Percentiles rank a stretch among this genome's conserved stretches.
Evolutionary conservation across 2,888 invertebrate genomes (phyloP).

Genomic region (Lithodes maja): DNA sequence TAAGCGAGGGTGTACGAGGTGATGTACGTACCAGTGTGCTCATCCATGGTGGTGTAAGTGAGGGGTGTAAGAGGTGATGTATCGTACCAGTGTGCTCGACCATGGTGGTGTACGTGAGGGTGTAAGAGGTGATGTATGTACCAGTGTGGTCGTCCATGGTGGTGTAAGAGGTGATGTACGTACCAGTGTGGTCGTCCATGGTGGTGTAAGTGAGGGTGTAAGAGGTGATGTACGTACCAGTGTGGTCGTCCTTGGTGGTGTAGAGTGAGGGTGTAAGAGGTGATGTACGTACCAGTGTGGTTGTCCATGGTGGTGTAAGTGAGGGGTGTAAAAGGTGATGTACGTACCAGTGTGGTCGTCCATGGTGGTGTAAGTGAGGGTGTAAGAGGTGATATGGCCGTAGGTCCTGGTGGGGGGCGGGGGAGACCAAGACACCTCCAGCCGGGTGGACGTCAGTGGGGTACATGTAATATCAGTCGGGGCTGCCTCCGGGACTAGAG

Average conservation of each 20-base stretch:
- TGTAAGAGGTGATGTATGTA: slow-evolving; percentile 62
- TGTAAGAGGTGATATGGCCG: slow-evolving; percentile 73
- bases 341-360: slow-evolving; percentile 64
- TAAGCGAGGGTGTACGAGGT: no score
- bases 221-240: no score
- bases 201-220: no score
- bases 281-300: no score
- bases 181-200: no score
- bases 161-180: no score
- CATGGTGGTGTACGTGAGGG: slow-evolving; percentile 64
- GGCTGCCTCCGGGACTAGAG: slow-evolving; percentile 69
- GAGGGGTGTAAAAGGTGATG: neutral
- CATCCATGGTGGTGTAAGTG: slow-evolving; percentile 53
- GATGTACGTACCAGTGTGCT: slow-evolving; percentile 57
- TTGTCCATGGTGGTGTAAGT: no score
- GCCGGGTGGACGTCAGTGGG: slow-evolving; percentile 75
- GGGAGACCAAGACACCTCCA: slow-evolving; percentile 76
- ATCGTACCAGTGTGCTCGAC: slow-evolving; percentile 61
- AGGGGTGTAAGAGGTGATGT: slow-evolving; percentile 57
- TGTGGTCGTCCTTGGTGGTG: no score
- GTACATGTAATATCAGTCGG: slow-evolving; percentile 75
- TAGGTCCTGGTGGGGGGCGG: slow-evolving; percentile 75
- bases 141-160: slow-evolving; percentile 76
- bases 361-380: slow-evolving; percentile 66
- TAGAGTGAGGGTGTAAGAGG: slow-evolving; percentile 66